These are phyloP conservation scores for Tachina lurida DNA, from an alignment of 2,888 invertebrate species.

Conservation along the genomic window DNA sequence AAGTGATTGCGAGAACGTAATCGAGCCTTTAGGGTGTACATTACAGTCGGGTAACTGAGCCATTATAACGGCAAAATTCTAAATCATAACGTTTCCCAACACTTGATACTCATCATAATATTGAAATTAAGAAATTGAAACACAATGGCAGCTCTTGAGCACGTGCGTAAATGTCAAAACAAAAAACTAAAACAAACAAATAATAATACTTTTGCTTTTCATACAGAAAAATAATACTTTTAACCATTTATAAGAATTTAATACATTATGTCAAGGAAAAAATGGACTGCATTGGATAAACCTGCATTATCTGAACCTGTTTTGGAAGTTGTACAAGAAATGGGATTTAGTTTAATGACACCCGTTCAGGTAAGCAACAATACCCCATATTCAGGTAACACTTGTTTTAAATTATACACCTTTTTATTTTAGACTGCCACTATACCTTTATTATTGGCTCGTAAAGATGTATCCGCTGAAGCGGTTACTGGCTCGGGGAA, in stretches of 20 bases:
- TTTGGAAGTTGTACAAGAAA: constrained; percentile 84
- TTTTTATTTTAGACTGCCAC: constrained; percentile 88
- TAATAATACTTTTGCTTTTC: background rate
- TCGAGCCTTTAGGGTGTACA: too few relatives aligned
- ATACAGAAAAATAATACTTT: background rate
- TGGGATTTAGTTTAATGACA: constrained; percentile 85
- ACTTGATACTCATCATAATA: background rate
- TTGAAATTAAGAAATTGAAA: background rate
- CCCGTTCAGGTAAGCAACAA: constrained; percentile 83
- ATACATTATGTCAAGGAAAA: constrained; percentile 78
- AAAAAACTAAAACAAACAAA: constrained; percentile 56
- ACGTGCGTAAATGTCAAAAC: constrained; percentile 64
- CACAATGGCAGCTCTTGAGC: constrained; percentile 55
- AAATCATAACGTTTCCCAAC: background rate
- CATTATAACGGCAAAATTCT: background rate
- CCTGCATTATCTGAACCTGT: constrained; percentile 84
- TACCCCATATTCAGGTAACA: background rate
- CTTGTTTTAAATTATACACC: background rate
- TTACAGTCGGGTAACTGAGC: too few relatives aligned
- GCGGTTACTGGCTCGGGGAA: constrained; percentile 99
- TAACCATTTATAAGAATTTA: background rate
- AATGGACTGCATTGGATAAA: constrained; percentile 83
- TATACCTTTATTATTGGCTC: constrained; percentile 93
- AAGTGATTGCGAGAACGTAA: too few relatives aligned
- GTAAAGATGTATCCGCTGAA: constrained; percentile 98